These are phyloP conservation scores for Muntiacus muntjak DNA, from an alignment of 2,113 vertebrate species.

Conservation along the genomic window DNA sequence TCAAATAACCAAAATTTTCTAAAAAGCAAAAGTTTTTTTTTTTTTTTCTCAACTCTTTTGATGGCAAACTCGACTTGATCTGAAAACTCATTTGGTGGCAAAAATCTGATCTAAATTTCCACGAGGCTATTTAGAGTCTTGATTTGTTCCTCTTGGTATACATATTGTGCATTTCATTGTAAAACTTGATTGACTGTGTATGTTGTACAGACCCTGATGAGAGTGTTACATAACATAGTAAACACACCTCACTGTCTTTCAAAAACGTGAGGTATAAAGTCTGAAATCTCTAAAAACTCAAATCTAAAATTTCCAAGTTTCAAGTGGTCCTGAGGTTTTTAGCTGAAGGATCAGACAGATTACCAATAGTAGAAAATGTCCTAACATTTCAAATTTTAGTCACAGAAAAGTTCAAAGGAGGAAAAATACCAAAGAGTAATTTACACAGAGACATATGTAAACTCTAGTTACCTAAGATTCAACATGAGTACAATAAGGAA, in stretches of 20 bases:
- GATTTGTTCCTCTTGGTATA: not conserved
- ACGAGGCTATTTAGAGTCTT: not conserved
- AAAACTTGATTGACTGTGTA: not conserved
- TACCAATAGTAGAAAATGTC: not conserved
- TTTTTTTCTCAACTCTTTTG: not conserved
- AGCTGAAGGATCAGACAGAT: not conserved
- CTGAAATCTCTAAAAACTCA: not conserved
- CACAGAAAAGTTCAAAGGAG: not conserved
- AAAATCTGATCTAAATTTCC: slow-evolving; percentile 22
- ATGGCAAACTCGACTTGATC: not conserved
- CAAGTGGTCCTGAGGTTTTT: not conserved
- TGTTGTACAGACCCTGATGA: not conserved
- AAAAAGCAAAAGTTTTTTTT: not conserved
- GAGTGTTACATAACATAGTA: not conserved
- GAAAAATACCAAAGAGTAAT: not conserved
- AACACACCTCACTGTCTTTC: not conserved
- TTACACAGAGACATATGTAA: not conserved
- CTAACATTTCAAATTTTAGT: slow-evolving; percentile 13
- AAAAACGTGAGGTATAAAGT: not conserved
- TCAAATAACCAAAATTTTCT: not conserved
- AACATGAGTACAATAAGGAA: not conserved
- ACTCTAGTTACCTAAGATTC: not conserved
- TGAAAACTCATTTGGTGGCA: not conserved
- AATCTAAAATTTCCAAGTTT: not conserved
- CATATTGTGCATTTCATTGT: not conserved